Percentiles rank a stretch among this genome's conserved stretches.
Evolutionary conservation across 2,113 vertebrate genomes (phyloP).

Genomic region (Phalacrocorax carbo): DNA sequence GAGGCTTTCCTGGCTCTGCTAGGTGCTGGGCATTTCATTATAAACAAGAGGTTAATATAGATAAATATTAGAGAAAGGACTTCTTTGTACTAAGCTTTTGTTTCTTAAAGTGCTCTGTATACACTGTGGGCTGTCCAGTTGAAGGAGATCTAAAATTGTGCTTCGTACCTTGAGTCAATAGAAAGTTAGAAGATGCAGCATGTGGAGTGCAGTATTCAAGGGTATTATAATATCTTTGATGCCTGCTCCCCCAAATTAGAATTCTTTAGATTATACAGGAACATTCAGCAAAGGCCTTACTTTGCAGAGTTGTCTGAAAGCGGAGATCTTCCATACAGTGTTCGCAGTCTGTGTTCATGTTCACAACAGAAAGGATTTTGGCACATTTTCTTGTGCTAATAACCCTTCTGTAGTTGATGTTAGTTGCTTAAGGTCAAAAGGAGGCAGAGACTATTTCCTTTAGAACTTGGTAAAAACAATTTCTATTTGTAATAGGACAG

Average conservation of each 20-base stretch:
- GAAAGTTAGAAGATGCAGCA: neutral
- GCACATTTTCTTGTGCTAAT: neutral
- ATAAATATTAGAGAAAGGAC: neutral
- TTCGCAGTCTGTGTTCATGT: neutral
- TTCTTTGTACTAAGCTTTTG: neutral
- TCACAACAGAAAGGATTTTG: neutral
- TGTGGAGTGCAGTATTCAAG: neutral
- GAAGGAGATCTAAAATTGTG: neutral
- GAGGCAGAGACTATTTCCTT: neutral
- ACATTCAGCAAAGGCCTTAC: neutral
- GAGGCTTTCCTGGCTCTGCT: neutral
- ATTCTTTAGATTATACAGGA: neutral
- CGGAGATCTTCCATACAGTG: neutral
- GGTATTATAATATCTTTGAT: neutral
- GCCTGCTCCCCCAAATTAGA: neutral
- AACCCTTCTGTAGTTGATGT: neutral
- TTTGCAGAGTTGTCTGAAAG: neutral
- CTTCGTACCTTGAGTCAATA: neutral
- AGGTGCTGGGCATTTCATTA: neutral
- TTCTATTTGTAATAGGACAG: neutral
- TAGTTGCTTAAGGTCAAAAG: neutral
- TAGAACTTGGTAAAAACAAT: neutral
- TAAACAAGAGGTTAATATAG: neutral
- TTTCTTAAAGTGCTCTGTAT: neutral
- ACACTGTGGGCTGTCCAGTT: fast-evolving